A percentile compares a stretch with the other conserved stretches of the same genome.
These are phyloP conservation scores for Caracal caracal DNA, from an alignment of 2,113 vertebrate species.

Conservation along the genomic window DNA sequence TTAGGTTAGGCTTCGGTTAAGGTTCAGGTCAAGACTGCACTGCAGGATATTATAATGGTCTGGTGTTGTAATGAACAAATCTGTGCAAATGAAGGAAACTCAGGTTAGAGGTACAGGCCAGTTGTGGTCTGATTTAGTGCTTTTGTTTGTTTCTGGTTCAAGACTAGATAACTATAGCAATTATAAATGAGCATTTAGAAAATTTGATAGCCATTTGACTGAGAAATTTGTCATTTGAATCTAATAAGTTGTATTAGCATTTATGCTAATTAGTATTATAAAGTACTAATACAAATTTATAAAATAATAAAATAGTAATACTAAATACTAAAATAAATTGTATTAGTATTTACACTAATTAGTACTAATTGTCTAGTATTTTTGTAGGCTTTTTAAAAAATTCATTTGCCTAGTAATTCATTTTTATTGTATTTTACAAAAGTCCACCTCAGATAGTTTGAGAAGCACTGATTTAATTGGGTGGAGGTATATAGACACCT, in stretches of 20 bases:
- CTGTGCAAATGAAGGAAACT: neutral
- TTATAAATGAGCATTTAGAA: slow-evolving; percentile 24
- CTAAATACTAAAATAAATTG: too few species aligned
- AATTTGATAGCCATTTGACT: neutral
- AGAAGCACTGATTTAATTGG: neutral
- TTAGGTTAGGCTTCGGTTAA: slow-evolving; percentile 28
- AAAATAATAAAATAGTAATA: too few species aligned
- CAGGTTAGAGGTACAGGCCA: neutral
- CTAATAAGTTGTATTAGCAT: neutral
- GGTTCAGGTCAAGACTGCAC: neutral
- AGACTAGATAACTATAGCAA: neutral
- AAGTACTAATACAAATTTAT: too few species aligned
- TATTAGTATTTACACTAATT: too few species aligned
- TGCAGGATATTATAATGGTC: neutral
- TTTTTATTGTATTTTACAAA: slow-evolving; percentile 38
- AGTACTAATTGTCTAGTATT: neutral
- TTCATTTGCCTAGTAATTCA: neutral
- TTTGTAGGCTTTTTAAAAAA: neutral
- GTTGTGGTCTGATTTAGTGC: neutral
- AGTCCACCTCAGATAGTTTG: neutral
- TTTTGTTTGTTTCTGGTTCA: slow-evolving; percentile 3
- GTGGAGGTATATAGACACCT: neutral
- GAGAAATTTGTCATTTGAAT: slow-evolving; percentile 15
- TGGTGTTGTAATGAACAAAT: slow-evolving; percentile 24
- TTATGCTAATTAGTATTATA: neutral